Evolutionary conservation across 2,797 vertebrate genomes (phyloP).

Genomic region (Poecilia gillii): DNA sequence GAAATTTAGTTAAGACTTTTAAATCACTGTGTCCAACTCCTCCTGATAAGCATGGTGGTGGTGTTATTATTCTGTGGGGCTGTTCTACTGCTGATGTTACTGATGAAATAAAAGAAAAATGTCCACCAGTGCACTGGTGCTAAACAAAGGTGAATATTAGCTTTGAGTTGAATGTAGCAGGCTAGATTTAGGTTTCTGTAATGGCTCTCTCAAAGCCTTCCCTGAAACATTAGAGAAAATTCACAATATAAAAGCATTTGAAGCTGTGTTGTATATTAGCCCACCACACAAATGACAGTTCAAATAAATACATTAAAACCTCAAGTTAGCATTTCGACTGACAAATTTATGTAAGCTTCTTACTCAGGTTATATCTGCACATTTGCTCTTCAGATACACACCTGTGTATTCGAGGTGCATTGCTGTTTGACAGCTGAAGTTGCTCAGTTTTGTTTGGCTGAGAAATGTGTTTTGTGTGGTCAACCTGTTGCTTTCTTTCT

Average conservation of each 20-base stretch:
- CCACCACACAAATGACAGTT: neutral
- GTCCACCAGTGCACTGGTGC: neutral
- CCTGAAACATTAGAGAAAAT: neutral
- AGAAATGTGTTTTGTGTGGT: constrained; percentile 14
- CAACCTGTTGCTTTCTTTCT: constrained; percentile 21
- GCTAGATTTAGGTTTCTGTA: neutral
- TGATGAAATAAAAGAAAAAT: neutral
- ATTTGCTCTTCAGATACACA: neutral
- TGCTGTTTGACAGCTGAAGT: constrained; percentile 15
- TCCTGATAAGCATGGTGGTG: neutral
- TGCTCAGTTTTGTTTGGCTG: constrained; percentile 3
- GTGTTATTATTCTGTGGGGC: neutral
- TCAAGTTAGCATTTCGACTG: neutral
- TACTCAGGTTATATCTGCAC: neutral
- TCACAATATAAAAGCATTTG: neutral
- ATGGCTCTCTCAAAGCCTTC: neutral
- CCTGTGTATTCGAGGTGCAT: neutral
- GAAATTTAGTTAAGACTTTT: neutral
- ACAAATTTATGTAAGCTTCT: neutral
- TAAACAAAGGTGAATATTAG: neutral
- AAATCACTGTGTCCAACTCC: neutral
- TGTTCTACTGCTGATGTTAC: neutral
- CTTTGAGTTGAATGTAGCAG: neutral
- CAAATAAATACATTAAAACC: neutral
- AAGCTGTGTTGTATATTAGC: neutral